Evolutionary conservation across 2,113 vertebrate genomes (phyloP), one percentile per base, ranked within the genome.

Genomic region (Fregata magnificens): DNA sequence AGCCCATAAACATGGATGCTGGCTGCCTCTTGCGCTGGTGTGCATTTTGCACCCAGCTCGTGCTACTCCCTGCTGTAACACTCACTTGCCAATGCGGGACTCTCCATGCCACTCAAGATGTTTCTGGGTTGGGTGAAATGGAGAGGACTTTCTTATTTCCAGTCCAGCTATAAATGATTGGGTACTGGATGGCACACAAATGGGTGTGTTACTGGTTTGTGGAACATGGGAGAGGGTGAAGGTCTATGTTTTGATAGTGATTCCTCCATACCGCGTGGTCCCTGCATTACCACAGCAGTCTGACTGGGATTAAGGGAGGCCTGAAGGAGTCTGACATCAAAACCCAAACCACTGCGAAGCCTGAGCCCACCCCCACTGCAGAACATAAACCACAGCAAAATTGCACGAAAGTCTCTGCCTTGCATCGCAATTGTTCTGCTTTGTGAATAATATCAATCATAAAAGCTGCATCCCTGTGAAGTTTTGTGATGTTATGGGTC

Each of bases 31-130:
- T 58, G 36, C 32, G 13, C 21, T 28, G 44, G 36, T 13, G 14
- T 38, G 59, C 13, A 31, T 25, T 66, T 72, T 67, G 38, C 24
- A 59, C 82, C 34, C 36, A 36, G 42, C 18, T 34, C 4, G 18
- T n/a, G 22, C 56, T 77, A 4, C 26, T 38, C 36, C 45, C 26
- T 52, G 70, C 34, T 49, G 49, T 13, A 36, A 56, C 19, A 29
- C 55, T 9, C 31, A 7, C 29, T 40, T 1, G 0, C 47, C 47
- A 70, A 1, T 4, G 11, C 1, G 2, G 49, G 21, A 7, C 44
- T 45, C 52, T 40, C 29, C 8, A 2, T 31, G 66, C 36, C 29
- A 11, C 38, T 45, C 45, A 52, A 18, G 52, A 40, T n/a, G 16
- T 40, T 45, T 59, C 42, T 45, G 19, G 29, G 34, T 9, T 52